Conservation (phyloP, 2,888 invertebrate species). For the Platycheirus rosarum region DNA sequence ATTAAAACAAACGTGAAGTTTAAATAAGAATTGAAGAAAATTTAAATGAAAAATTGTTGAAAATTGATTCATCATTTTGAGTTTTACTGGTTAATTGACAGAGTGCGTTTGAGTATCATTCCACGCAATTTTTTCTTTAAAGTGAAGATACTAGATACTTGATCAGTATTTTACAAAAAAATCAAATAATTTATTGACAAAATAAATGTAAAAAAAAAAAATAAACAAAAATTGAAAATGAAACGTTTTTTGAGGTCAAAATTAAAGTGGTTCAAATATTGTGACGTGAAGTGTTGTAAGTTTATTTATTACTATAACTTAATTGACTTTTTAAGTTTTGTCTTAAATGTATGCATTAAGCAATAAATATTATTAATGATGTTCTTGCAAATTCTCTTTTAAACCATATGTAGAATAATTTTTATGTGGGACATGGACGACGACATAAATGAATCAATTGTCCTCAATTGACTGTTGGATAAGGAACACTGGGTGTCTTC, state of each 20-base stretch:
- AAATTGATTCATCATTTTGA: slow-evolving; percentile 41
- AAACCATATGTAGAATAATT: neutral
- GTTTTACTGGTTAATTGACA: slow-evolving; percentile 1
- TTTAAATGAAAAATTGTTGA: slow-evolving; percentile 37
- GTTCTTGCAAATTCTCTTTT: neutral
- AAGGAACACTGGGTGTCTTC: neutral
- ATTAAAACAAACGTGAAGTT: slow-evolving; percentile 22
- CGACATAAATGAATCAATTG: neutral
- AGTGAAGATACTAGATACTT: too few relatives aligned
- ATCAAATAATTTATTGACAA: neutral
- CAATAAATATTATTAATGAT: neutral
- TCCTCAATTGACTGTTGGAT: neutral
- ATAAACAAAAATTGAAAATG: slow-evolving; percentile 33
- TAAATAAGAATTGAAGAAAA: neutral
- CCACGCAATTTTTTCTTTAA: neutral
- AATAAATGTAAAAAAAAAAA: slow-evolving; percentile 7
- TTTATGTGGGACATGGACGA: neutral
- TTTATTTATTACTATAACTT: neutral
- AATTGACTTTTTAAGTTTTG: too few relatives aligned
- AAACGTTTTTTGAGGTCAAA: slow-evolving; percentile 63
- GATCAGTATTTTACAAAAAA: neutral
- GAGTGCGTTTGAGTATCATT: slow-evolving; percentile 10
- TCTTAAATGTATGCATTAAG: neutral
- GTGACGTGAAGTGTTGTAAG: slow-evolving; percentile 66
- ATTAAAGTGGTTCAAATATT: slow-evolving; percentile 62